Percentiles rank a stretch among this genome's conserved stretches.
These are phyloP conservation scores for Trinectes maculatus DNA, from an alignment of 2,113 vertebrate species.

Conservation along the genomic window DNA sequence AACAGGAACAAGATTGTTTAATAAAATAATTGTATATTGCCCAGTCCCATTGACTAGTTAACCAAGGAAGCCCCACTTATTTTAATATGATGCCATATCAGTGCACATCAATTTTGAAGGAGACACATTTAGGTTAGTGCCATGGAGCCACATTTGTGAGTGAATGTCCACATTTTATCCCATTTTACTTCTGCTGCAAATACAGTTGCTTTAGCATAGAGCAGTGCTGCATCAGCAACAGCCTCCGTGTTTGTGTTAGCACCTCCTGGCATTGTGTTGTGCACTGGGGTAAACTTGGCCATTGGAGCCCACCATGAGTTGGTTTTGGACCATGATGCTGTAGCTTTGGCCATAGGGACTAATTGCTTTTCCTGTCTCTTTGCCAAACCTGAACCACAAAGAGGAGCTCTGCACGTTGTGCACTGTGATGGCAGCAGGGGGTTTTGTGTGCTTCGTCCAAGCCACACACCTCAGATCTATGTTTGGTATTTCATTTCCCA, in stretches of 20 bases:
- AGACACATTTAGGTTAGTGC: conserved; percentile 21
- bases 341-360: conserved; percentile 49
- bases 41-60: conserved; percentile 1
- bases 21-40: conserved; percentile 15
- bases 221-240: conserved; percentile 22
- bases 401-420: conserved; percentile 46
- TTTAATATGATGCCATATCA: conserved; percentile 42
- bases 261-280: conserved; percentile 48
- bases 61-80: conserved; percentile 24
- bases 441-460: conserved; percentile 25
- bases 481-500: background rate
- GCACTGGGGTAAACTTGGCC: conserved; percentile 49
- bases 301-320: conserved; percentile 53
- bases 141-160: conserved; percentile 26
- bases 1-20: conserved; percentile 13
- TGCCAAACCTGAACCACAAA: conserved; percentile 60
- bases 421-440: conserved; percentile 27
- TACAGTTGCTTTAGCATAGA: conserved; percentile 1
- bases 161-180: too few species aligned
- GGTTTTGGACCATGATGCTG: conserved; percentile 68
- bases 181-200: conserved; percentile 24
- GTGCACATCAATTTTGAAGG: conserved; percentile 45
- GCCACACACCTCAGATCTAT: conserved; percentile 13
- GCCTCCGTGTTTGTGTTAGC: conserved; percentile 22
- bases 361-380: conserved; percentile 57